A percentile compares a stretch with the other conserved stretches of the same genome.
Conservation (phyloP, 2,113 vertebrate genomes). For the Perca fluviatilis region DNA sequence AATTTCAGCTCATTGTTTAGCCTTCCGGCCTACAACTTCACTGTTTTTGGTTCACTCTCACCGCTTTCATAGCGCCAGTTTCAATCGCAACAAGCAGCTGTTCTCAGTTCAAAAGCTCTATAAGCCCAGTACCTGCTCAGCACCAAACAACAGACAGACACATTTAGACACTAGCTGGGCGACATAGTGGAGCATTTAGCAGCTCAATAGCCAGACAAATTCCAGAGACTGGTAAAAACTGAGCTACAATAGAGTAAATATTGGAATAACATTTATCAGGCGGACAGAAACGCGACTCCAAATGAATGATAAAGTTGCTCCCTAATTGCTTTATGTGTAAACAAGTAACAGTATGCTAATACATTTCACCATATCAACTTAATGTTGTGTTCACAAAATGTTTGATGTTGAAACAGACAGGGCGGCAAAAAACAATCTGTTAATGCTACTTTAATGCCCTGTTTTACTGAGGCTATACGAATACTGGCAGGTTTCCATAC, state of each 20-base stretch:
- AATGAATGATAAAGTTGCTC: neutral
- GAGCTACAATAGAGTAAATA: neutral
- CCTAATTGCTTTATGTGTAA: neutral
- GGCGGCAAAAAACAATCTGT: neutral
- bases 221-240: neutral
- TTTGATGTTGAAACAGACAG: neutral
- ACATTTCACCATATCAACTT: neutral
- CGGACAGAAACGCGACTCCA: neutral
- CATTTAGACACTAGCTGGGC: no score
- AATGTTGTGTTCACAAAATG: neutral
- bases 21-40: neutral
- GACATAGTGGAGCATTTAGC: neutral
- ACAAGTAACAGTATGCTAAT: neutral
- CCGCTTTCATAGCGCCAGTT: neutral
- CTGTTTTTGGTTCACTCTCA: neutral
- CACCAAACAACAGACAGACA: neutral
- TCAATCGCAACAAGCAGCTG: neutral
- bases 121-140: neutral
- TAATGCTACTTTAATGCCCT: conserved; percentile 11
- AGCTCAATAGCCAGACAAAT: neutral
- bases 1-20: conserved; percentile 1
- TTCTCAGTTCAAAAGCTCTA: neutral
- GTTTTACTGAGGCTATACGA: conserved; percentile 1
- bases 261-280: neutral
- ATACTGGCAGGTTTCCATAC: neutral